Evolutionary conservation across 2,113 vertebrate genomes (phyloP).

Genomic region (Riparia riparia): DNA sequence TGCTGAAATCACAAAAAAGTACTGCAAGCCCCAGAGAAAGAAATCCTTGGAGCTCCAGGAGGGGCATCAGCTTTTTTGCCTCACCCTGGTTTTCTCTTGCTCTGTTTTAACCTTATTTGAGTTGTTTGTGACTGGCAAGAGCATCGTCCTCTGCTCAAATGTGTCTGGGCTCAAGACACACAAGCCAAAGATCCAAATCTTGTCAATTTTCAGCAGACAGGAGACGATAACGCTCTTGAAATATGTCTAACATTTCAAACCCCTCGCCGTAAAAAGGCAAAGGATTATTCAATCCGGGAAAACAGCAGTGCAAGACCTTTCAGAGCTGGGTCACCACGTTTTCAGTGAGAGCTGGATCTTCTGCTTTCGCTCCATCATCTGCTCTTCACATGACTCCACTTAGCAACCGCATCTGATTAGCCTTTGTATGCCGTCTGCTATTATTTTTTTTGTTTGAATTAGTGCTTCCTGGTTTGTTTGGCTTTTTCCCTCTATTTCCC

Average conservation of each 20-base stretch:
- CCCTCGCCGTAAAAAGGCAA: not conserved
- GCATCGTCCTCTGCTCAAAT: not conserved
- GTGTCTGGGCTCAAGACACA: not conserved
- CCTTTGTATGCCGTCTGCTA: not conserved
- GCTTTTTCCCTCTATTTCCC: not conserved
- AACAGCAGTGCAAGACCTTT: not conserved
- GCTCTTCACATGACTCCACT: slow-evolving; percentile 16
- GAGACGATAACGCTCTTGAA: not conserved
- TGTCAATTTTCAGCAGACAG: not conserved
- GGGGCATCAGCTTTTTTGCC: not conserved
- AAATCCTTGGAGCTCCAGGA: not conserved
- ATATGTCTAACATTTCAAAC: not conserved
- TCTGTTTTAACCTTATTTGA: slow-evolving; percentile 4
- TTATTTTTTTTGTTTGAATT: not conserved
- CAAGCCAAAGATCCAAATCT: slow-evolving; percentile 26
- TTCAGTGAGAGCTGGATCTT: not conserved
- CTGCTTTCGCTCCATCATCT: not conserved
- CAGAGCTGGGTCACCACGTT: not conserved
- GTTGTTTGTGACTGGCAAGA: not conserved
- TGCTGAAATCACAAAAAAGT: slow-evolving; percentile 6
- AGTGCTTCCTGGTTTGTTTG: not conserved
- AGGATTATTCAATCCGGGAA: not conserved
- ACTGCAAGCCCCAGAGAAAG: not conserved
- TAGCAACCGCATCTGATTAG: not conserved
- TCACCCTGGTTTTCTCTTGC: not conserved